Base-by-base conservation (phyloP, 1,140 invertebrate species). In the Paramacrobiotus metropolitanus region DNA sequence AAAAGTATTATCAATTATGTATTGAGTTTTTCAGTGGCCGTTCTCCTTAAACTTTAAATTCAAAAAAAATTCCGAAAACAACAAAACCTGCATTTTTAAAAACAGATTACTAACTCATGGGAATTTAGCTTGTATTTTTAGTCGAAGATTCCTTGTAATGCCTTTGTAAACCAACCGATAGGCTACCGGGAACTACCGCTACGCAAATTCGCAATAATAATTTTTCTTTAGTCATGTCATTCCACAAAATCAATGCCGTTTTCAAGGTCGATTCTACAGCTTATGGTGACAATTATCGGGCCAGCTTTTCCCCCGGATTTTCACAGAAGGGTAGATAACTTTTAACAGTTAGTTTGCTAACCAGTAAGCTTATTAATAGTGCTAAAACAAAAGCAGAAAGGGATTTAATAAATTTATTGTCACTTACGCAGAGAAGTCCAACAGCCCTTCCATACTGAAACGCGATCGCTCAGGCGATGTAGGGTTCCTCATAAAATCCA, bases 381-480 rank as follows among this genome's bases (percentile, higher is more conserved):
- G 9, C 34, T 40, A 40, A n/a, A 15, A 15, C n/a, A n/a, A n/a
- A n/a, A 9, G 34, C 34, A 40, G n/a, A 40, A 40, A 40, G n/a
- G 34, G 34, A 9, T 40, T 9, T 40, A 40, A 40, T n/a, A 9
- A n/a, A 15, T 40, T 15, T n/a, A 40, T n/a, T 40, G 9, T 40
- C n/a, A 40, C 48, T 15, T 55, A 55, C 48, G 48, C 48, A 20
- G 48, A 55, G 24, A 55, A 55, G 24, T 55, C 48, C 48, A 55
- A 28, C 4, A 55, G 48, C 9, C 48, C 48, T 55, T 55, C 4
- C 48, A 55, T 15, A 24, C 28, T 28, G 48, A 55, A 55, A 20
- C 48, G 15, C 15, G 48, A 40, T n/a, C 34, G 34, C 34, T 40
- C 34, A 9, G 34, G n/a, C 9, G 9, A 9, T 40, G 34, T 40